Evolutionary conservation across 92 coral and sea anemone species (phyloP), one percentile per base, ranked within the genome.

Genomic region (Paragorgia papillata): DNA sequence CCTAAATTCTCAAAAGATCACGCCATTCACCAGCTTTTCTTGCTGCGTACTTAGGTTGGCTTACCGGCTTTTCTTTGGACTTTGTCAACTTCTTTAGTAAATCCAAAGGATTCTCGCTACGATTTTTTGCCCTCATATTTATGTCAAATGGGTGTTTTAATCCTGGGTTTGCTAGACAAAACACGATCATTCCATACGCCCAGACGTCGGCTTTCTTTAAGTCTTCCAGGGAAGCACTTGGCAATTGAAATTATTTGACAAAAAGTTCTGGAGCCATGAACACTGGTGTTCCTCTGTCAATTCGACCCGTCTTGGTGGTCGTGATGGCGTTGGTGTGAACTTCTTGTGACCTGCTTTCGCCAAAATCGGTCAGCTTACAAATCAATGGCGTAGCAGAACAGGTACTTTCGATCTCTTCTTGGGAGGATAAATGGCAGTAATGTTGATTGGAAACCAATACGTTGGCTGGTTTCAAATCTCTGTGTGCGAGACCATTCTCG

Each of bases 181-280:
- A 67, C 74, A 67, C 31, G 10, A 48, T 31, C 74, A 80, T 80
- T 25, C 80, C 85, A 59, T 69, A 67, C 10, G 85, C 85, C 85
- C 85, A 81, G 4, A 71, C 43, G 44, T 81, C 79, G 32, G 59
- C 68, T 25, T 14, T 32, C 62, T 77, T 77, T 29, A 77, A 20
- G 39, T 77, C 74, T 50, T 77, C 82, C 12, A 26, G 22, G 25
- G 57, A 57, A 35, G 48, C 69, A 31, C 13, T 20, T 30, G 69
- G 25, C 48, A 33, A 63, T 24, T 56, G 62, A 22, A 56, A 22
- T 3, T 22, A 6, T 4, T 22, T 56, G 2, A 28, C 33, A 7
- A 22, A 28, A 4, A 56, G 10, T 22, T 56, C 62, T 22, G 62
- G 62, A 28, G 62, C 62, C 62, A 56, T 56, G 17, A 56, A 56